Base-by-base conservation (phyloP, 2,113 vertebrate species). In the Brachyhypopomus gauderio region DNA sequence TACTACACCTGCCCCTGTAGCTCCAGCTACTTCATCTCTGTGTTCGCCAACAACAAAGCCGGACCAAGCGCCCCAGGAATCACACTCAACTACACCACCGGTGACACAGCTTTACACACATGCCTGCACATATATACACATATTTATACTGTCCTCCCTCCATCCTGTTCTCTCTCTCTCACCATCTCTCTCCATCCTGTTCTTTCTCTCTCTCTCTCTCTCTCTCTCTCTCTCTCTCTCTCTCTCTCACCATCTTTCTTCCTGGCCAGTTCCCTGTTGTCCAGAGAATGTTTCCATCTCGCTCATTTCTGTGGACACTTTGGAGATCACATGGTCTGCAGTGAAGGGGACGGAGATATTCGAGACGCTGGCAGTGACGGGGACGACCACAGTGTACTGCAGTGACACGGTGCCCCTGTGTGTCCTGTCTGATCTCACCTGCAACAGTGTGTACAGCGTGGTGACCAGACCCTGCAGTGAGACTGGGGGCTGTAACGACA, bases 261-360 rank as follows among this genome's bases (percentile, higher is more conserved):
- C 23, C 8, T 85, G 38, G 66, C 55, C 88, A 99, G 97, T 96
- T 25, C 96, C 96, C 7, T 98, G 97, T 48, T 98, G 97, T 85
- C 97, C 96, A 22, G 80, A 89, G n/a, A 87, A 90, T 76, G 89
- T 97, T 25, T 82, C 84, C 3, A 79, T 94, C 0, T 82, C 87
- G n/a, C 87, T 93, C 5, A 85, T 93, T 76, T 95, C 96, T 0
- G 91, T 95, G 0, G 95, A 97, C 86, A 96, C 95, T 0, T 82
- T 96, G 64, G 93, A 94, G 84, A 88, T 97, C 22, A 90, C 83
- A 70, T 97, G 97, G 96, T 89, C 92, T 48, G 78, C 94, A 0
- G 95, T 94, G 75, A 95, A 92, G 36, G 97, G 97, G 72, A 96
- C 95, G 0, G 96, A 98, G 75, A 80, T 94, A 66, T 97, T 97